A percentile compares a stretch with the other conserved stretches of the same genome.
Conservation (phyloP, 2,888 invertebrate species). For the Cosmia pyralina region DNA sequence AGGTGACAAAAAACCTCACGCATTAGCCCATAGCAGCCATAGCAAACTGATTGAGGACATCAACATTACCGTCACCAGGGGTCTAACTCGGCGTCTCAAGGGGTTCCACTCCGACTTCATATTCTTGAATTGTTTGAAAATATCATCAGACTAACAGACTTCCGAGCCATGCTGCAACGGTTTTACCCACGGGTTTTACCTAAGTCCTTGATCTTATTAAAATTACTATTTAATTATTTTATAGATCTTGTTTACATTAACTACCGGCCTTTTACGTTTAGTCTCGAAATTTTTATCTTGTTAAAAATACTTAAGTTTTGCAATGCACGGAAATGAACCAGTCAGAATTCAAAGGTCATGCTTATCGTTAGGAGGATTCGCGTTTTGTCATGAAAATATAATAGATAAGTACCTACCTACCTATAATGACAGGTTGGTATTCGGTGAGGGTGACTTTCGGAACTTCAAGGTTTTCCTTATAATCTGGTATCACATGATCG, state of each 20-base stretch:
- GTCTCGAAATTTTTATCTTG: too few species aligned
- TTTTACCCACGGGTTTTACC: too few species aligned
- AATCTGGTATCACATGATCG: constrained; percentile 20
- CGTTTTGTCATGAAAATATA: constrained; percentile 44
- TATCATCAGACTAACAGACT: not conserved
- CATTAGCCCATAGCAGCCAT: not conserved
- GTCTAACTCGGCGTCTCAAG: not conserved
- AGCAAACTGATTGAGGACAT: not conserved
- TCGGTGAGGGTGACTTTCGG: constrained; percentile 37
- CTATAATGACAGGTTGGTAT: constrained; percentile 23
- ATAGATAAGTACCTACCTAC: not conserved
- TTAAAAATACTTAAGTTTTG: too few species aligned
- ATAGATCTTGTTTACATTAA: not conserved
- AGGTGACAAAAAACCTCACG: not conserved
- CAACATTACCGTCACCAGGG: not conserved
- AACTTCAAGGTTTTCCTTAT: constrained; percentile 43
- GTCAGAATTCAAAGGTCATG: constrained; percentile 50
- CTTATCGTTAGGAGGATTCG: constrained; percentile 27
- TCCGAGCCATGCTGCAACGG: not conserved
- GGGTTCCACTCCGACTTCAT: not conserved
- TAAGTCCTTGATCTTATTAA: constrained; percentile 5
- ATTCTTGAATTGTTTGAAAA: not conserved
- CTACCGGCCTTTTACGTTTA: not conserved
- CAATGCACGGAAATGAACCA: constrained; percentile 3
- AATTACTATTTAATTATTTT: not conserved